A percentile compares a stretch with the other conserved stretches of the same genome.
These are phyloP conservation scores for Marmota flaviventris DNA, from an alignment of 2,113 vertebrate genomes.

Conservation along the genomic window DNA sequence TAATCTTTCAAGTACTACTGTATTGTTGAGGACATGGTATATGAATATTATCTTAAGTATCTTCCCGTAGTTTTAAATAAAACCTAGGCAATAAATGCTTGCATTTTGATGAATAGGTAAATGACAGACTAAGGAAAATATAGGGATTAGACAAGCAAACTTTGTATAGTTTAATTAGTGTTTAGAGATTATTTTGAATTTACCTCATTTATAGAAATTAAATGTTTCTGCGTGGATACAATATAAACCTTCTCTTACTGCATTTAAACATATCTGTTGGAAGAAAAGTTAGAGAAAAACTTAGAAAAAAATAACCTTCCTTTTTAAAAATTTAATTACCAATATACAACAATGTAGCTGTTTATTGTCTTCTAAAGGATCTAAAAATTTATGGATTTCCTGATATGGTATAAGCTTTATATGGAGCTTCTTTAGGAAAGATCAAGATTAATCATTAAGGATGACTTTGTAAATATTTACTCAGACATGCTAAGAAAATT, in stretches of 20 bases:
- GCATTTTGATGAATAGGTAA: neutral
- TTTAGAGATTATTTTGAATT: too few relatives aligned
- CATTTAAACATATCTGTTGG: neutral
- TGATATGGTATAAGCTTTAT: neutral
- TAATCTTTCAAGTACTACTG: neutral
- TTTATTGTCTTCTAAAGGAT: neutral
- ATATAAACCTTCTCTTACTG: neutral
- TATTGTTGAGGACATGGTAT: neutral
- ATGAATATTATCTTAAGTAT: neutral
- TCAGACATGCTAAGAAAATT: neutral
- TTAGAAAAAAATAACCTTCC: neutral
- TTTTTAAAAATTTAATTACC: neutral
- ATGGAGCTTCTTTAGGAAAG: neutral
- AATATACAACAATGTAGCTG: neutral
- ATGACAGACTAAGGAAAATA: too few relatives aligned
- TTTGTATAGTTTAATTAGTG: too few relatives aligned
- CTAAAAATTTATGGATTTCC: neutral
- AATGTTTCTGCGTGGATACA: neutral
- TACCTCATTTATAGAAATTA: neutral
- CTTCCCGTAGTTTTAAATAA: neutral
- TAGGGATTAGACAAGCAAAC: too few relatives aligned
- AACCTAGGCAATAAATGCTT: neutral
- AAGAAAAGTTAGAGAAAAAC: neutral
- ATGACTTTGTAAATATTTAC: neutral
- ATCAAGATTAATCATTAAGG: neutral